Base-by-base conservation (phyloP, 2,797 vertebrate genomes). In the Intellagama lesueurii region DNA sequence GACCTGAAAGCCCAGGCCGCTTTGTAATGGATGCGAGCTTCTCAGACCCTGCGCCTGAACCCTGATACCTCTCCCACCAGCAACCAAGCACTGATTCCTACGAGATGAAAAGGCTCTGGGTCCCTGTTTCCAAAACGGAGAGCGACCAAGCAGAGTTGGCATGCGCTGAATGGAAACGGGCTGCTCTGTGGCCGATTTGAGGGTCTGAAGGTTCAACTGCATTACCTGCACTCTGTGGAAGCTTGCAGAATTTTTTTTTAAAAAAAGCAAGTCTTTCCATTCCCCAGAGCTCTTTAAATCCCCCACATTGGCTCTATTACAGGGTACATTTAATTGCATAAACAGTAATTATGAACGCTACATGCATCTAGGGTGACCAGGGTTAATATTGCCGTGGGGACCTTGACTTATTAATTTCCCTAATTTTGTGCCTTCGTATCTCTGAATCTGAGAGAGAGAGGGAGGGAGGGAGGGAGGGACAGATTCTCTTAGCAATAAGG, bases 261-360 rank as follows among this genome's bases (percentile, higher is more conserved):
- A 9, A 11, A 88, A 69, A 88, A 56, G 85, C 16, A 35, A 22
- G 11, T 76, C 78, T 88, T 14, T 1, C 40, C 72, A 30, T 86
- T 90, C 88, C 81, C 90, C 87, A 0, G 84, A 70, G 60, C 76
- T 69, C 83, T 0, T 0, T 2, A 5, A 49, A 30, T 82, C 28
- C 77, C 66, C 91, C 89, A 66, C 2, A 66, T 52, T 3, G 1
- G 83, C 82, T 60, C 22, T 77, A 94, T 91, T 92, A 86, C 94
- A 94, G n/a, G 60, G 76, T 76, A 26, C 84, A 93, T 93, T 93
- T 94, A 95, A 94, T 80, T 64, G 32, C 91, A 83, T 79, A 32
- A 93, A 66, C 16, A 60, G 92, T 87, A 89, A 86, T 93, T 94
- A 92, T 91, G 92, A 94, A 78, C 35, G 88, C 92, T 47, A 14